Evolutionary conservation across 2,113 vertebrate species (phyloP).

Genomic region (Lepidothrix coronata): DNA sequence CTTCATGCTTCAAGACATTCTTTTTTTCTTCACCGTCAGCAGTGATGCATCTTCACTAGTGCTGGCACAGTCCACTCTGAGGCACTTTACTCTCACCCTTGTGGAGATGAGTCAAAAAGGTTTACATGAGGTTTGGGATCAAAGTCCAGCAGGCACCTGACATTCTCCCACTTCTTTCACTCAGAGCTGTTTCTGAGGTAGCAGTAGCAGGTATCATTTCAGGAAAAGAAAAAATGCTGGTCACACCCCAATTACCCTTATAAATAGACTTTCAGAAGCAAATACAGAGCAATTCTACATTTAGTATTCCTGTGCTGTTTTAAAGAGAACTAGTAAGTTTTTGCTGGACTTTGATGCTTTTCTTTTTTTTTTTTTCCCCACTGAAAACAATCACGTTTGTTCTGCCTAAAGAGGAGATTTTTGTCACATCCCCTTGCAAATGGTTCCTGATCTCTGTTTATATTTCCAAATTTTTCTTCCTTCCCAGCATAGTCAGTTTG

Average conservation of each 20-base stretch:
- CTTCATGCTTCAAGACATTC: background rate
- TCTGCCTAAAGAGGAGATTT: background rate
- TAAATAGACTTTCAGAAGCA: background rate
- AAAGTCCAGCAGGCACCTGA: background rate
- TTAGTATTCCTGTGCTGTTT: background rate
- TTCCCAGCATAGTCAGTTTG: background rate
- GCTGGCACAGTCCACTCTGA: background rate
- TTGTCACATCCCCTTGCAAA: background rate
- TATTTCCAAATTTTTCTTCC: conserved; percentile 18
- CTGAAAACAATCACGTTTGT: background rate
- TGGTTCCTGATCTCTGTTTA: background rate
- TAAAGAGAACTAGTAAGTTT: background rate
- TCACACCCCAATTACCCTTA: background rate
- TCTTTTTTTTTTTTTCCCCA: background rate
- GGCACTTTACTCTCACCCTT: background rate
- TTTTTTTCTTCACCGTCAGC: background rate
- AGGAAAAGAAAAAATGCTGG: background rate
- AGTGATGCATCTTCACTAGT: background rate
- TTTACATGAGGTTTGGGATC: background rate
- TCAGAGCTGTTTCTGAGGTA: background rate
- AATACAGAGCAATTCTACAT: background rate
- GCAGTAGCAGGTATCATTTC: background rate
- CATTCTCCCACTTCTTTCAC: background rate
- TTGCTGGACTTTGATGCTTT: background rate
- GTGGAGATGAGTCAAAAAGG: background rate